Evolutionary conservation across 2,797 vertebrate genomes (phyloP), one percentile per base, ranked within the genome.

Genomic region (Leptatherina wallacei): DNA sequence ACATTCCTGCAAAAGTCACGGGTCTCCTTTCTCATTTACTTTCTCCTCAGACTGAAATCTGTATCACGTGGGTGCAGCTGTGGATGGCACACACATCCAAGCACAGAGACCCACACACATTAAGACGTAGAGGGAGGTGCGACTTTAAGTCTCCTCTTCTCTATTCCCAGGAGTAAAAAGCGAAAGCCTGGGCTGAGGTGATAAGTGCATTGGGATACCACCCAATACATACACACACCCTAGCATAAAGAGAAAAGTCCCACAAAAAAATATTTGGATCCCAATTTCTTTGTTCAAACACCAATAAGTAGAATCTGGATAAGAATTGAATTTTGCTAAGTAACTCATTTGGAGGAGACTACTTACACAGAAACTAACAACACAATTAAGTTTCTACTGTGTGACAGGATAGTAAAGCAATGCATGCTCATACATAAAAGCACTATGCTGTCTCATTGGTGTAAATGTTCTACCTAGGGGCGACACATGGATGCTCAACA

Each of bases 131-230:
- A 69, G 56, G 66, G 84, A 83, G 75, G 82, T 81, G 75, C 5
- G 49, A 85, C 84, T 85, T 85, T 62, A 77, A 85, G 71, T 80
- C 71, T 78, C 56, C 72, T 69, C 69, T 80, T 65, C 69, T 78
- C 78, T 86, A 69, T 82, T 87, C 88, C 88, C 83, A 69, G 56
- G 61, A 88, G 91, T 82, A 82, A 86, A 88, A 83, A 81, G 84
- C 82, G 80, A 66, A 67, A 77, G 87, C 75, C 90, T 91, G 92
- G 84, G 77, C 81, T 80, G 85, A 90, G 85, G 91, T 87, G 92
- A 93, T 93, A 93, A 92, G 85, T 92, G 87, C 85, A 85, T 61
- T 73, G 75, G 82, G 80, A 89, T 86, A 65, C 61, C 40, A 57
- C 62, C 65, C 69, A 83, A 65, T 29, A 82, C 69, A 81, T 10